Evolutionary conservation across 2,797 vertebrate species (phyloP).

Genomic region (Gobio occitaniae): DNA sequence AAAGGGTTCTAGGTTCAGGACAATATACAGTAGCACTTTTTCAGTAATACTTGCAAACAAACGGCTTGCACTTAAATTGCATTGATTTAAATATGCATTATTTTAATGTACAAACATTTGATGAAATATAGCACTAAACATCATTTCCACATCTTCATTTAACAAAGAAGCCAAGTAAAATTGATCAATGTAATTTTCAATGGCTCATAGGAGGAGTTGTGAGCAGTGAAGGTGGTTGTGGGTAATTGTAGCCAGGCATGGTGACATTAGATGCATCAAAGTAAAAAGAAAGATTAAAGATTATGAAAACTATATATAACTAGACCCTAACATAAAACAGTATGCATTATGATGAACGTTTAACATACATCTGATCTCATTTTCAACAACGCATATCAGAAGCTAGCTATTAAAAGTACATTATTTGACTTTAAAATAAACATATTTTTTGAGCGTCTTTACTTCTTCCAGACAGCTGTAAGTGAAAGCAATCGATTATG

Average conservation of each 20-base stretch:
- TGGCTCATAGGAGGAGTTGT: conserved; percentile 58
- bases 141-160: background rate
- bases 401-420: conserved; percentile 1
- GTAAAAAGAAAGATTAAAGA: conserved; percentile 32
- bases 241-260: conserved; percentile 79
- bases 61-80: background rate
- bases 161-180: conserved; percentile 68
- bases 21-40: background rate
- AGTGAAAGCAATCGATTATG: conserved; percentile 34
- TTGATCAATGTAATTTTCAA: conserved; percentile 69
- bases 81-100: background rate
- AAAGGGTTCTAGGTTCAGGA: background rate
- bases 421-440: conserved; percentile 7
- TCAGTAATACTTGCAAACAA: background rate
- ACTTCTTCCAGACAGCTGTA: conserved; percentile 32
- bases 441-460: conserved; percentile 22
- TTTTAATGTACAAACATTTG: background rate
- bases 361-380: background rate
- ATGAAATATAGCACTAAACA: background rate
- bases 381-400: background rate
- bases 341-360: background rate
- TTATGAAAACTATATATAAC: conserved; percentile 35
- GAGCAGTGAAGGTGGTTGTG: conserved; percentile 68
- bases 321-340: background rate
- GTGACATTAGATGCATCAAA: conserved; percentile 56